A percentile compares a stretch with the other conserved stretches of the same genome.
Conservation (phyloP, 2,113 vertebrate species). For the Macaca nemestrina region DNA sequence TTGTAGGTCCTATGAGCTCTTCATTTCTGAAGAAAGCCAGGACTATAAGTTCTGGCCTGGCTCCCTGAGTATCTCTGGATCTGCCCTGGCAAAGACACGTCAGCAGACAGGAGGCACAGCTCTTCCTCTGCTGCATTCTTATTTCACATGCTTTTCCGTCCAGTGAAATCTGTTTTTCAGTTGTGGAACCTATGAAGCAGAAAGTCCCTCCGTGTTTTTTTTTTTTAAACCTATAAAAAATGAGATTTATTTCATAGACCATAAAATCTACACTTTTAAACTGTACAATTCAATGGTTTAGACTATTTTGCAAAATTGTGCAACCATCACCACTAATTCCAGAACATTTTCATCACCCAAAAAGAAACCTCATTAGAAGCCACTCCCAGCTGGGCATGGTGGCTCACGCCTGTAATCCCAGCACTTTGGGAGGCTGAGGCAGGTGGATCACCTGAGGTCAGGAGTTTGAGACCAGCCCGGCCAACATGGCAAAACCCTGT, state of each 20-base stretch:
- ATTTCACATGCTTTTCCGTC: accelerated
- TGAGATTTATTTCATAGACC: not conserved
- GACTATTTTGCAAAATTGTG: not conserved
- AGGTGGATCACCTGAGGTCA: no score
- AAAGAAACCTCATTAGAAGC: no score
- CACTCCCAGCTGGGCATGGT: accelerated
- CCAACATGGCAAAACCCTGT: no score
- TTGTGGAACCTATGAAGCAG: not conserved
- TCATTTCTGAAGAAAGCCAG: not conserved
- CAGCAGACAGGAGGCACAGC: accelerated
- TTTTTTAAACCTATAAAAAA: not conserved
- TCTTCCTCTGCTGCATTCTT: accelerated
- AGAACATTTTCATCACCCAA: not conserved
- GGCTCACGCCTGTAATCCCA: no score
- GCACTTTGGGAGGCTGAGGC: no score
- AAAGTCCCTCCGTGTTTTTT: not conserved
- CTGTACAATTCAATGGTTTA: not conserved
- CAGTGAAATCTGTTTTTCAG: accelerated
- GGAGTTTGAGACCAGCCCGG: no score
- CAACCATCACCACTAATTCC: not conserved
- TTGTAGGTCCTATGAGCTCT: accelerated
- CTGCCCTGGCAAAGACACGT: accelerated
- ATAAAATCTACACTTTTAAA: not conserved
- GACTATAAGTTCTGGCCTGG: accelerated
- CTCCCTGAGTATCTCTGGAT: not conserved